Evolutionary conservation across 53 echinoderm and acorn worm species (phyloP).

Genomic region (Zoroaster sp.): DNA sequence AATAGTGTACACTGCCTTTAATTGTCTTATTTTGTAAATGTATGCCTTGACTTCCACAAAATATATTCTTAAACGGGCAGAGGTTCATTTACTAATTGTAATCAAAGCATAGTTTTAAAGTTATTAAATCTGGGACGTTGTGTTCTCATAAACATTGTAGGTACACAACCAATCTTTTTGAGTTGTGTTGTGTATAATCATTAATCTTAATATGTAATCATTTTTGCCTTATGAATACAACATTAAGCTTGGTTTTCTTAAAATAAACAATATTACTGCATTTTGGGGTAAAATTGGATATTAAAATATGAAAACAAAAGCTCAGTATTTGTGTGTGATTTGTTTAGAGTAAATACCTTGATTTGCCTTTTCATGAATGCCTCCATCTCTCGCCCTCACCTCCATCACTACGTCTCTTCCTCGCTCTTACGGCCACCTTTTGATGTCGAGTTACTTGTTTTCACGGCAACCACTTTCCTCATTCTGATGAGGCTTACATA

Average conservation of each 20-base stretch:
- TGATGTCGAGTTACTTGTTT: background rate
- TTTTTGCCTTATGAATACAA: slow-evolving; percentile 7
- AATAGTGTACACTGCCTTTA: too few species aligned
- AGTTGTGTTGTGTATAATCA: background rate
- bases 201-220: background rate
- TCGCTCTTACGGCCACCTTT: background rate
- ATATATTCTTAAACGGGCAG: too few species aligned
- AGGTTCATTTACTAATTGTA: too few species aligned
- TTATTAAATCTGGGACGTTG: too few species aligned
- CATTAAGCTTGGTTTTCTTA: background rate
- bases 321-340: background rate
- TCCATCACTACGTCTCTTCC: background rate
- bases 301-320: background rate
- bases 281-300: background rate
- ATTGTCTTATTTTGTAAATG: too few species aligned
- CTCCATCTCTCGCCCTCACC: background rate
- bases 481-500: slow-evolving; percentile 65
- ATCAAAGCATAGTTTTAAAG: too few species aligned
- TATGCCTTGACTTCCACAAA: too few species aligned
- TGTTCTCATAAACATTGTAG: too few species aligned
- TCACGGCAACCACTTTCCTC: slow-evolving; percentile 45
- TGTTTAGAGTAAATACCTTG: too few species aligned
- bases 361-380: background rate
- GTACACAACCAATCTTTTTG: too few species aligned
- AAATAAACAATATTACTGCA: too few species aligned